These are phyloP conservation scores for Rhinoraja longicauda DNA, from an alignment of 2,797 vertebrate genomes.

Conservation along the genomic window DNA sequence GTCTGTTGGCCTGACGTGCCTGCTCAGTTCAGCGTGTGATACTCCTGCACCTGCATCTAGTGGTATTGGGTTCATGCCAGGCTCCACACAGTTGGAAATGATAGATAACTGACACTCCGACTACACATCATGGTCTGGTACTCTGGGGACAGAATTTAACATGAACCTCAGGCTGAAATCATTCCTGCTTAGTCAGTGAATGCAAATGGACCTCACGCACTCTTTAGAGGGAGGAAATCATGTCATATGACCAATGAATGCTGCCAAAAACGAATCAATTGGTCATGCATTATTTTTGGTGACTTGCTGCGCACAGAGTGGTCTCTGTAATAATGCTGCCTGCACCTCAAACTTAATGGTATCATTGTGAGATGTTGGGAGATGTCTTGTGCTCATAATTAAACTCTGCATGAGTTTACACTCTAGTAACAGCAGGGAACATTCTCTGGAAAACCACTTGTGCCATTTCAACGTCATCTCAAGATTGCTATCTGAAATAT, in stretches of 20 bases:
- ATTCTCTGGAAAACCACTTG: background rate
- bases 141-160: background rate
- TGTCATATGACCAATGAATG: background rate
- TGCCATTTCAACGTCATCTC: background rate
- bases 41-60: background rate
- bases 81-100: background rate
- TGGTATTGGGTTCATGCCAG: background rate
- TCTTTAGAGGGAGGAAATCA: background rate
- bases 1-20: background rate
- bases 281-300: background rate
- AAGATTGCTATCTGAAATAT: background rate
- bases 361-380: background rate
- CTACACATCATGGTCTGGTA: no score
- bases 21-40: no score
- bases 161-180: background rate
- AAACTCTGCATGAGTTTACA: background rate
- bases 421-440: background rate
- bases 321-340: background rate
- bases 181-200: background rate
- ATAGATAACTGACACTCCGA: background rate
- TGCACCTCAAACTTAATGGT: background rate
- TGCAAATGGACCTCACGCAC: background rate
- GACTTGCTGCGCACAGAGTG: background rate
- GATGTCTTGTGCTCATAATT: background rate
- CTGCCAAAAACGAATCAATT: background rate